Conservation (phyloP, 2,888 invertebrate species). For the Drosophila mimetica region DNA sequence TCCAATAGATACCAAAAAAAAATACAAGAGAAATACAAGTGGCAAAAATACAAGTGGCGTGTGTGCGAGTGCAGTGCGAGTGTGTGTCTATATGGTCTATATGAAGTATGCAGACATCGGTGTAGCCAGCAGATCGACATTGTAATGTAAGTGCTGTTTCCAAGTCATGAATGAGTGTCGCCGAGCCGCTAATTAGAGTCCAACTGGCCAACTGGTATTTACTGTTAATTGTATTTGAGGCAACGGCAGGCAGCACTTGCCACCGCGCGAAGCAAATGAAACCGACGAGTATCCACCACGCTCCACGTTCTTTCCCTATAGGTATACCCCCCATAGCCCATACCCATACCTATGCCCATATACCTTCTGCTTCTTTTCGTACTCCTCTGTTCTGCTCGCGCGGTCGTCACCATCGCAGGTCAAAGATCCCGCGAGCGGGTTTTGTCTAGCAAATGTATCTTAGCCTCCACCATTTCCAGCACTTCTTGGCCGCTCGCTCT, state of each 20-base stretch:
- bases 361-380: slow-evolving; percentile 42
- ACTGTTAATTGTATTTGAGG: slow-evolving; percentile 77
- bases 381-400: slow-evolving; percentile 43
- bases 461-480: slow-evolving; percentile 57
- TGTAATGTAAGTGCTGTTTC: slow-evolving; percentile 42
- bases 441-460: slow-evolving; percentile 74
- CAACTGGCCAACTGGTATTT: slow-evolving; percentile 70
- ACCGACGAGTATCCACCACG: slow-evolving; percentile 26
- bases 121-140: slow-evolving; percentile 41
- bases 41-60: slow-evolving; percentile 32
- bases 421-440: slow-evolving; percentile 83
- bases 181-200: slow-evolving; percentile 62
- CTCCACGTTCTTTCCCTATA: slow-evolving; percentile 15
- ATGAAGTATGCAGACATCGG: slow-evolving; percentile 54
- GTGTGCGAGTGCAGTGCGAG: slow-evolving; percentile 18
- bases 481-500: slow-evolving; percentile 60
- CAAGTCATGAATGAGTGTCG: slow-evolving; percentile 34
- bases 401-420: slow-evolving; percentile 81
- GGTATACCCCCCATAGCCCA: neutral
- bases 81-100: slow-evolving; percentile 43
- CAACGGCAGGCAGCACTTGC: slow-evolving; percentile 57
- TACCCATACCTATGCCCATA: too few relatives aligned
- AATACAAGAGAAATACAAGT: slow-evolving; percentile 11
- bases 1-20: slow-evolving; percentile 51
- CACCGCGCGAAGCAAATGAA: slow-evolving; percentile 43